These are phyloP conservation scores for Lucinisca nassula DNA, from an alignment of 2,888 invertebrate species.

Conservation along the genomic window DNA sequence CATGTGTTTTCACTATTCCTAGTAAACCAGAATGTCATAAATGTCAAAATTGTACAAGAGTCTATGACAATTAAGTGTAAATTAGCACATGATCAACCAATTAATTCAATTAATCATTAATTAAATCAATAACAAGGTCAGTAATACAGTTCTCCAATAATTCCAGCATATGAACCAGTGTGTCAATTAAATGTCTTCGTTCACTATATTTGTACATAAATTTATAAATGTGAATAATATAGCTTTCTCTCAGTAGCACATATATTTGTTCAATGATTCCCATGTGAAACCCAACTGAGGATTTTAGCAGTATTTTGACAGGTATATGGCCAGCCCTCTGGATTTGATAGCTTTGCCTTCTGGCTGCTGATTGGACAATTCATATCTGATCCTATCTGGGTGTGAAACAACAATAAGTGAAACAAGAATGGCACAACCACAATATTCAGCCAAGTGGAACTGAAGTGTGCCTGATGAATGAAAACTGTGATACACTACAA, in stretches of 20 bases:
- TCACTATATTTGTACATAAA: too few relatives aligned
- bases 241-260: background rate
- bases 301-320: background rate
- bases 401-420: background rate
- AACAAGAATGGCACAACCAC: background rate
- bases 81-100: background rate
- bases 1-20: background rate
- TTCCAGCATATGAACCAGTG: too few relatives aligned
- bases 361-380: background rate
- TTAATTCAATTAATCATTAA: background rate
- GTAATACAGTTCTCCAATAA: too few relatives aligned
- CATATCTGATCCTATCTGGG: background rate
- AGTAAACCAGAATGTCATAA: background rate
- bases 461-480: background rate
- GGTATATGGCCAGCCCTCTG: background rate
- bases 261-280: background rate
- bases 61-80: too few relatives aligned
- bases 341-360: background rate
- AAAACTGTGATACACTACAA: background rate
- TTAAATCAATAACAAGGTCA: background rate
- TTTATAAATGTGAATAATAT: background rate
- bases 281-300: background rate
- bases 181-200: too few relatives aligned
- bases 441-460: background rate
- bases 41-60: background rate